These are phyloP conservation scores for Episyrphus balteatus DNA, from an alignment of 1,140 invertebrate species.

Conservation along the genomic window DNA sequence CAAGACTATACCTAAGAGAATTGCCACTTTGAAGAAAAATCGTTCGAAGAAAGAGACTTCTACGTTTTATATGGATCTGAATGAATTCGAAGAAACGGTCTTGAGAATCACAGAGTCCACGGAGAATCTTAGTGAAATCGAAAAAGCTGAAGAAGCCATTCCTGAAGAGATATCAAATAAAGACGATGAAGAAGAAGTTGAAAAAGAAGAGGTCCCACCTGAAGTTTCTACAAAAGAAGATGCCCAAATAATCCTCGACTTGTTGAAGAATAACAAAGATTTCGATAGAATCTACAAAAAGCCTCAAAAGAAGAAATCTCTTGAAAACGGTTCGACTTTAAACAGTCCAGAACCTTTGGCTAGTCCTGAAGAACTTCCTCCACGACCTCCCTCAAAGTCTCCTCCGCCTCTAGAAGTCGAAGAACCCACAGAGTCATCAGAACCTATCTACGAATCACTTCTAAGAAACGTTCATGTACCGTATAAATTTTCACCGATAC, in stretches of 20 bases:
- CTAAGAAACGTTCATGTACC: slow-evolving; percentile 35
- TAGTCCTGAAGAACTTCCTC: slow-evolving; percentile 13
- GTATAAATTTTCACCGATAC: slow-evolving; percentile 32
- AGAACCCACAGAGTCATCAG: slow-evolving; percentile 7
- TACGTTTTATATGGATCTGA: slow-evolving; percentile 53
- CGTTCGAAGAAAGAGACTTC: slow-evolving; percentile 45
- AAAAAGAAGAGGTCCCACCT: slow-evolving; percentile 5
- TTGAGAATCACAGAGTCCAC: slow-evolving; percentile 50
- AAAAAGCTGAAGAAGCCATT: slow-evolving; percentile 16
- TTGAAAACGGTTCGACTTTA: slow-evolving; percentile 10
- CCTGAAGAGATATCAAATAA: slow-evolving; percentile 14
- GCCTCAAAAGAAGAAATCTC: slow-evolving; percentile 43
- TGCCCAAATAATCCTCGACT: slow-evolving; percentile 59
- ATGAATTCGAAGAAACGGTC: slow-evolving; percentile 43
- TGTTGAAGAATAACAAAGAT: slow-evolving; percentile 72
- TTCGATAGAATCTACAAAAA: slow-evolving; percentile 67
- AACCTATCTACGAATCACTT: slow-evolving; percentile 32
- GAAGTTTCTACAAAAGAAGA: slow-evolving; percentile 24
- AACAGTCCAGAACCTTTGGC: background rate
- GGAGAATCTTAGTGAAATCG: slow-evolving; percentile 40
- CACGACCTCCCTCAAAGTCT: slow-evolving; percentile 18
- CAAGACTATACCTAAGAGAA: slow-evolving; percentile 54
- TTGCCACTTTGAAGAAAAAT: slow-evolving; percentile 52
- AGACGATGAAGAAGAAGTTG: slow-evolving; percentile 31
- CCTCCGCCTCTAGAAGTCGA: slow-evolving; percentile 25